Conservation (phyloP, 2,797 vertebrate species). For the Poeciliopsis gracilis region DNA sequence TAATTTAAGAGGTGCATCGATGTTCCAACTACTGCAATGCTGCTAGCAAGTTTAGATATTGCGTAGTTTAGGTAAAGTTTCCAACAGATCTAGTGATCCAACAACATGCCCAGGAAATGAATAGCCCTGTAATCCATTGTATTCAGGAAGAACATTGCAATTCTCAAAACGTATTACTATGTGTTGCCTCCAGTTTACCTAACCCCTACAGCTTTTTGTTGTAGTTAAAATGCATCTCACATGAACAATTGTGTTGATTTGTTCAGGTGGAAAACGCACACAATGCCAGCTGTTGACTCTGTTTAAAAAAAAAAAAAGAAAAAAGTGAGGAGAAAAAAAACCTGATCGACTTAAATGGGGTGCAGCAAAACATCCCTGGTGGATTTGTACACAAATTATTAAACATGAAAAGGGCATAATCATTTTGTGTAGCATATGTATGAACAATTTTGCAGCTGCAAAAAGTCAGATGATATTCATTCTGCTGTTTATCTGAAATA, state of each 20-base stretch:
- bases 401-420: background rate
- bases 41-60: background rate
- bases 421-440: background rate
- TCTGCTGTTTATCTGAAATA: slow-evolving; percentile 12
- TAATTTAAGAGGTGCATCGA: background rate
- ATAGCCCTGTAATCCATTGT: background rate
- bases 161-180: background rate
- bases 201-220: background rate
- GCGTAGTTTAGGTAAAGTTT: background rate
- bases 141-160: background rate
- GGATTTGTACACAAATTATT: background rate
- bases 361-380: background rate
- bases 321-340: no score
- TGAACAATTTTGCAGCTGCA: slow-evolving; percentile 4
- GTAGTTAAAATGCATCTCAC: slow-evolving; percentile 8
- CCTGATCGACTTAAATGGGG: slow-evolving; percentile 4
- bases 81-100: background rate
- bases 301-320: background rate
- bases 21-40: background rate
- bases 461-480: background rate
- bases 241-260: background rate
- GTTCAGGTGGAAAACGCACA: background rate
- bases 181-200: background rate
- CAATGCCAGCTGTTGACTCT: background rate
- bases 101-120: background rate